Percentiles rank a stretch among this genome's conserved stretches.
Evolutionary conservation across 2,797 vertebrate species (phyloP).

Genomic region (Xyrichtys novacula): DNA sequence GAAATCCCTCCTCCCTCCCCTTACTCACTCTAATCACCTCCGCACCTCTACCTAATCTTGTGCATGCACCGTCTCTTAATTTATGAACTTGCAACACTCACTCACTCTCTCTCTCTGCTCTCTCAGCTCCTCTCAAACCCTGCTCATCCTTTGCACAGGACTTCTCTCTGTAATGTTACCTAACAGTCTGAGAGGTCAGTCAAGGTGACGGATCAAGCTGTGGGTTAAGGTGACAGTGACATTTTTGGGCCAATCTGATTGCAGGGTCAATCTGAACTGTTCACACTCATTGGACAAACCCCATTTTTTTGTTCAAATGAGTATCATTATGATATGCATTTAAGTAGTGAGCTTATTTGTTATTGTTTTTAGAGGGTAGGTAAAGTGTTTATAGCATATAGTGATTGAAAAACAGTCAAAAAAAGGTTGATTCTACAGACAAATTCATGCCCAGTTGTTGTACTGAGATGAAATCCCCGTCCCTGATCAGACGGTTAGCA

Average conservation of each 20-base stretch:
- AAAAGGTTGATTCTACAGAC: too few relatives aligned
- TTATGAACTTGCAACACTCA: slow-evolving; percentile 26
- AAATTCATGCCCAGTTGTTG: too few relatives aligned
- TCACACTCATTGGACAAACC: slow-evolving; percentile 5
- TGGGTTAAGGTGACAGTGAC: slow-evolving; percentile 53
- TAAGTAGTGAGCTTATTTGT: too few relatives aligned
- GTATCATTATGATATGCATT: slow-evolving; percentile 6
- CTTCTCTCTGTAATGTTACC: background rate
- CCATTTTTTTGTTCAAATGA: background rate
- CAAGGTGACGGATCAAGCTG: slow-evolving; percentile 32
- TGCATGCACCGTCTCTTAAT: slow-evolving; percentile 35
- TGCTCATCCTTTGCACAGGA: background rate
- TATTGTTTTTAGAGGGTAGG: too few relatives aligned
- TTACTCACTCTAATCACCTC: slow-evolving; percentile 61
- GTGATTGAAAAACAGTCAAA: too few relatives aligned
- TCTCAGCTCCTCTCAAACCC: slow-evolving; percentile 15
- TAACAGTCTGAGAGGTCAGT: slow-evolving; percentile 12
- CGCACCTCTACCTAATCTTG: slow-evolving; percentile 43
- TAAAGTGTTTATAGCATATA: too few relatives aligned
- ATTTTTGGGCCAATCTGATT: slow-evolving; percentile 27
- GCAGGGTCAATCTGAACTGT: slow-evolving; percentile 24
- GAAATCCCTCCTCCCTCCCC: slow-evolving; percentile 25
- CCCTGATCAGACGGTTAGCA: slow-evolving; percentile 48
- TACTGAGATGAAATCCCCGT: slow-evolving; percentile 16
- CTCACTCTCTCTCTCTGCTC: slow-evolving; percentile 15